Evolutionary conservation across 1,140 invertebrate species (phyloP).

Genomic region (Nautilus pompilius): DNA sequence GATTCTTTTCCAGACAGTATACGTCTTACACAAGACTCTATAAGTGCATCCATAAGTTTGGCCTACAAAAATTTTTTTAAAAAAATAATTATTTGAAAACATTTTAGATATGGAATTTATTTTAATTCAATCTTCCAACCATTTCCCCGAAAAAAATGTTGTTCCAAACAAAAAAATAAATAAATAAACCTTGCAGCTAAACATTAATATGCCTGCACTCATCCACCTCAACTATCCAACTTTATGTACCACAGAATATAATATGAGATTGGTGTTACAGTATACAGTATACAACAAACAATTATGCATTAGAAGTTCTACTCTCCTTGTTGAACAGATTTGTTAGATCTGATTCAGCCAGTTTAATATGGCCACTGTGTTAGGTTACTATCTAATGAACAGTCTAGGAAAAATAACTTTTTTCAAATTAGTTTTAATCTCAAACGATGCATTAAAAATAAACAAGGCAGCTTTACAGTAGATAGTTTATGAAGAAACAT

Average conservation of each 20-base stretch:
- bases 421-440: not conserved
- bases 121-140: not conserved
- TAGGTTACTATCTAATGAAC: not conserved
- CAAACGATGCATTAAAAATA: not conserved
- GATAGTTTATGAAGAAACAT: not conserved
- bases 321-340: too few species aligned
- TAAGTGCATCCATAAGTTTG: slow-evolving; percentile 87
- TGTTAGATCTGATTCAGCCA: too few species aligned
- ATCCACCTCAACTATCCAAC: not conserved
- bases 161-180: not conserved
- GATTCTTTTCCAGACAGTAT: slow-evolving; percentile 17
- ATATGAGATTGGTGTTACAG: too few species aligned
- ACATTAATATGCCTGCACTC: not conserved
- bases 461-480: not conserved
- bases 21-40: slow-evolving; percentile 75
- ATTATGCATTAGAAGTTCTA: too few species aligned
- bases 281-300: too few species aligned
- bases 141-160: not conserved
- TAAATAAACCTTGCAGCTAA: not conserved
- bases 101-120: too few species aligned
- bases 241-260: not conserved
- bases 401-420: not conserved
- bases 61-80: slow-evolving; percentile 62
- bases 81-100: not conserved
- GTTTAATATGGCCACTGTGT: not conserved